These are phyloP conservation scores for Amblyopsis hoosieri DNA, from an alignment of 2,797 vertebrate genomes.

Conservation along the genomic window DNA sequence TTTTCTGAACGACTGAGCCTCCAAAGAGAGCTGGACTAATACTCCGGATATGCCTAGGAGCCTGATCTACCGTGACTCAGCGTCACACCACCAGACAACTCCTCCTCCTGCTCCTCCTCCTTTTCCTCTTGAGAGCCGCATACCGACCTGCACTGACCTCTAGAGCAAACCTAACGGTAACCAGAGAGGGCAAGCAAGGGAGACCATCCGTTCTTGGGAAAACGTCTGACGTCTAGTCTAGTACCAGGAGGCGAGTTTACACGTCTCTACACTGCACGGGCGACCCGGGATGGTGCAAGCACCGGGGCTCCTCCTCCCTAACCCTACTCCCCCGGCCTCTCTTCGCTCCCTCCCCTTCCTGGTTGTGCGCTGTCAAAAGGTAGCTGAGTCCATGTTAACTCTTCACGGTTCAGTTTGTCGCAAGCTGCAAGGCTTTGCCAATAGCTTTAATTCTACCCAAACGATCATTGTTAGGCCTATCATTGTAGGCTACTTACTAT, in stretches of 20 bases:
- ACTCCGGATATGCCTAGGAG: slow-evolving; percentile 50
- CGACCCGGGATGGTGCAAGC: slow-evolving; percentile 47
- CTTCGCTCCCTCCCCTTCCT: slow-evolving; percentile 13
- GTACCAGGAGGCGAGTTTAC: slow-evolving; percentile 73
- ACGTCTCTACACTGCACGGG: slow-evolving; percentile 53
- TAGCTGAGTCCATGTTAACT: slow-evolving; percentile 52
- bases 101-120: slow-evolving; percentile 22
- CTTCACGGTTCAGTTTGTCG: slow-evolving; percentile 30
- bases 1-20: slow-evolving; percentile 8
- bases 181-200: slow-evolving; percentile 28
- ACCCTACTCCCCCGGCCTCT: slow-evolving; percentile 27
- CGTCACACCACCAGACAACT: slow-evolving; percentile 55
- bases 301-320: slow-evolving; percentile 7
- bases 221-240: slow-evolving; percentile 52
- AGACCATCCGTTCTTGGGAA: slow-evolving; percentile 56
- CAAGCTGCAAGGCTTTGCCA: not conserved
- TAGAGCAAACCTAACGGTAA: slow-evolving; percentile 49
- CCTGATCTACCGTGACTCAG: slow-evolving; percentile 55
- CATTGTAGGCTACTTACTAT: no score
- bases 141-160: slow-evolving; percentile 55
- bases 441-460: no score
- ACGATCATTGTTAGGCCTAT: no score
- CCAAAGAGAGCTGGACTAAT: slow-evolving; percentile 18
- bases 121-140: slow-evolving; percentile 38
- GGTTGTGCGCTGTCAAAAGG: slow-evolving; percentile 56